These are phyloP conservation scores for Dynastes grantii DNA, from an alignment of 2,888 invertebrate genomes.

Conservation along the genomic window DNA sequence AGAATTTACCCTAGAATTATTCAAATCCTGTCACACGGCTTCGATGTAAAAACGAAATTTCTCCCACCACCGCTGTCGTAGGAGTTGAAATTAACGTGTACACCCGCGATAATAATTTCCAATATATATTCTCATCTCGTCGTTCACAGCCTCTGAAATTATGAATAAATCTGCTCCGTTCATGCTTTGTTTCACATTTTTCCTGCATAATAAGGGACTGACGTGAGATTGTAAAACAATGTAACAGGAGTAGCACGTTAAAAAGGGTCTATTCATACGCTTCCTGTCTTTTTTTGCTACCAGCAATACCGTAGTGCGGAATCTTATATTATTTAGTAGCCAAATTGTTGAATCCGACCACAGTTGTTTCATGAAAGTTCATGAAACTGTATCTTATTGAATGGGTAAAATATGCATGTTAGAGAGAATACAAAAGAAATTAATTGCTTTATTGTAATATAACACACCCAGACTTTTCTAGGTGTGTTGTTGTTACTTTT, in stretches of 20 bases:
- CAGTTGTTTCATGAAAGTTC: too few relatives aligned
- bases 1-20: slow-evolving; percentile 45
- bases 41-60: slow-evolving; percentile 33
- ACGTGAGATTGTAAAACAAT: slow-evolving; percentile 19
- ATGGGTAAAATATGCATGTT: too few relatives aligned
- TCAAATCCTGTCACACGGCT: slow-evolving; percentile 36
- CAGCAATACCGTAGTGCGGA: too few relatives aligned
- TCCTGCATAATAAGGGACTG: slow-evolving; percentile 3
- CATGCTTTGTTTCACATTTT: slow-evolving; percentile 25
- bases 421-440: too few relatives aligned
- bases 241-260: not conserved
- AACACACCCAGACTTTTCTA: too few relatives aligned
- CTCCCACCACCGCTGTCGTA: not conserved
- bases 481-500: too few relatives aligned
- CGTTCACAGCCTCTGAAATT: slow-evolving; percentile 23
- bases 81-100: slow-evolving; percentile 38
- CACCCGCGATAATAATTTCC: slow-evolving; percentile 45
- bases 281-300: too few relatives aligned
- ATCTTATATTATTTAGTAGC: too few relatives aligned
- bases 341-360: too few relatives aligned
- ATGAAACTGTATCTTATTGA: too few relatives aligned
- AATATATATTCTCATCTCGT: slow-evolving; percentile 44
- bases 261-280: too few relatives aligned
- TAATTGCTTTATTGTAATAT: too few relatives aligned
- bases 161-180: slow-evolving; percentile 43